phyloP scores from a whole-genome alignment of 2,888 invertebrate genomes.

The Hypolimnas misippus region DNA sequence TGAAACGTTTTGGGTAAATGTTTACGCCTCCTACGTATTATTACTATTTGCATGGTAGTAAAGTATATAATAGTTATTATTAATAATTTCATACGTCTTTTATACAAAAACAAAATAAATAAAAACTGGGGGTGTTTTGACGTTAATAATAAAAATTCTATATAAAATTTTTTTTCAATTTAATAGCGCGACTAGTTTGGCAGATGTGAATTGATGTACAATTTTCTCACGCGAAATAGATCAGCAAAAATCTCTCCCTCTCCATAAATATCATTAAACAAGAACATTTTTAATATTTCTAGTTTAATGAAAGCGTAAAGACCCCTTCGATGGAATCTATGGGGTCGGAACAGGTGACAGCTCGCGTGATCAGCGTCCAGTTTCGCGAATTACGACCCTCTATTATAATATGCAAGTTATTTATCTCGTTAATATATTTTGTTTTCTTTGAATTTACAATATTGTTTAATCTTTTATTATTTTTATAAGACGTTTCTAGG shows the following conservation, averaged over 20 bases:
- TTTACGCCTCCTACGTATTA: not conserved
- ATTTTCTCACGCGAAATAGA: constrained; percentile 45
- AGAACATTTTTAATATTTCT: constrained; percentile 46
- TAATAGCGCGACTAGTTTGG: constrained; percentile 3
- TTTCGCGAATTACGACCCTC: constrained; percentile 50
- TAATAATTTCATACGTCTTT: too few species aligned
- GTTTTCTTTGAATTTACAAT: not conserved
- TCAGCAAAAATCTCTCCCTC: constrained; percentile 45
- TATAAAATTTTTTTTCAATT: not conserved
- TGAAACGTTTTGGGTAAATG: not conserved
- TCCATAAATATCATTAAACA: constrained; percentile 39
- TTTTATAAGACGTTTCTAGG: too few species aligned
- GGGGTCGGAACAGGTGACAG: constrained; percentile 56
- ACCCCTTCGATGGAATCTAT: constrained; percentile 48
- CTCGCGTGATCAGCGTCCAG: constrained; percentile 49
- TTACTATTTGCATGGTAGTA: too few species aligned
- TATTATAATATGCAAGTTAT: not conserved
- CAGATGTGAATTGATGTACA: constrained; percentile 31
- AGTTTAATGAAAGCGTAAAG: constrained; percentile 47
- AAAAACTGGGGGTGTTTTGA: too few species aligned
- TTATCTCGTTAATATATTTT: not conserved
- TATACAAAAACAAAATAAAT: not conserved
- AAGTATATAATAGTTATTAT: too few species aligned
- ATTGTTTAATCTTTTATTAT: not conserved
- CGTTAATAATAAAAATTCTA: not conserved